Base-by-base conservation (phyloP, 2,113 vertebrate species). In the Crocuta crocuta region DNA sequence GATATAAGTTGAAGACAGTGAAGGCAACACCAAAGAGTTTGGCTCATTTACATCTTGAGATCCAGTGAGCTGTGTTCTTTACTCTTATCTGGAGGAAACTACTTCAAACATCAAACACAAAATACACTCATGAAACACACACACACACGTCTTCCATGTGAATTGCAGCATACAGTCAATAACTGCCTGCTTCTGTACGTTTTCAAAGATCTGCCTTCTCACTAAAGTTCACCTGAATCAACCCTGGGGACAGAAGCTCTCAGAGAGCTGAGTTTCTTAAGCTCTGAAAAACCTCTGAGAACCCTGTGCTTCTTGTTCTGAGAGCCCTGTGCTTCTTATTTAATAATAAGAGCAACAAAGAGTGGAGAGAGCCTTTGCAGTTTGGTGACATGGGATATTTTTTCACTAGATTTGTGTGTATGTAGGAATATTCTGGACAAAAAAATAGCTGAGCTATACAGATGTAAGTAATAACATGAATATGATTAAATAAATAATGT, bases 401-500 rank as follows among this genome's bases (percentile, higher is more conserved):
- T 94, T 94, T 76, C 24, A 89, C 63, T 65, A 50, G 39, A 43
- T 89, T 28, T n/a, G 7, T 58, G 0, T 43, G 10, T 78, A 31
- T 81, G 2, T 78, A 70, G 2, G 55, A 71, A 48, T 43, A 50
- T 24, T 87, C 45, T 61, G n/a, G 24, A 81, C 13, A 23, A 55
- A 31, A n/a, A 53, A 16, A 80, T 89, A 58, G 7, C 33, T 76
- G 6, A 55, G 45, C 17, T 43, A 39, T 39, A 19, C 17, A 39
- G 28, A 96, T 31, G 2, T 89, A 96, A 65, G 45, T 39, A 48
- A 43, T 76, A 61, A 33, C 15, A 73, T 74, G 63, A 92, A 81
- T 63, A 61, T 92, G 87, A 92, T 48, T 43, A 92, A 95, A 74
- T 91, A 39, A 96, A 68, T 76, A 45, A 39, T 35, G 78, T 53